Evolutionary conservation across 2,797 vertebrate species (phyloP).

Genomic region (Rhinichthys osculus): DNA sequence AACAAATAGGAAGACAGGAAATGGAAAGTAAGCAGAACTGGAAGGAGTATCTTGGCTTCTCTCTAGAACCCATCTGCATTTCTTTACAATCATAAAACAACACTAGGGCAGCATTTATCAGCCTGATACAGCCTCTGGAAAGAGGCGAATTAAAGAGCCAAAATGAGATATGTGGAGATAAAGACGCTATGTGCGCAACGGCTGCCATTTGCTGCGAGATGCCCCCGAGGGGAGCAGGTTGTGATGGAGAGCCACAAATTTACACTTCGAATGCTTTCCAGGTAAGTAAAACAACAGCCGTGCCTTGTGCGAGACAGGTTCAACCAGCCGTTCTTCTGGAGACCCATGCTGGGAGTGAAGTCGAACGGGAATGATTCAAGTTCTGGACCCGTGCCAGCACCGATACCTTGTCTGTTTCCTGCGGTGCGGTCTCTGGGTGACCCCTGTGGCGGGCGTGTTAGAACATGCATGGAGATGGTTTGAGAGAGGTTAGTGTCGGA

Average conservation of each 20-base stretch:
- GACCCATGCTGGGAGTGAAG: slow-evolving; percentile 19
- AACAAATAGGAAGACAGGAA: slow-evolving; percentile 26
- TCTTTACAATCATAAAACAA: slow-evolving; percentile 50
- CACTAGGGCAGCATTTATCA: slow-evolving; percentile 41
- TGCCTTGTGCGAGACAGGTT: slow-evolving; percentile 38
- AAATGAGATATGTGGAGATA: slow-evolving; percentile 56
- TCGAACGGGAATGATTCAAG: slow-evolving; percentile 37
- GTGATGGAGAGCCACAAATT: slow-evolving; percentile 46
- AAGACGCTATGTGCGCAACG: slow-evolving; percentile 43
- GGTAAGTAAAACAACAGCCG: slow-evolving; percentile 43
- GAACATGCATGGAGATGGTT: slow-evolving; percentile 31
- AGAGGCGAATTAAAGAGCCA: slow-evolving; percentile 58
- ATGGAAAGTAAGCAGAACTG: slow-evolving; percentile 53
- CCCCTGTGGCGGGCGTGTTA: slow-evolving; percentile 32
- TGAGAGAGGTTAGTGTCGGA: slow-evolving; percentile 2
- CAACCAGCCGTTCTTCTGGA: slow-evolving; percentile 24
- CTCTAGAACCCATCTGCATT: slow-evolving; percentile 37
- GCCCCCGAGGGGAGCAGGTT: slow-evolving; percentile 38
- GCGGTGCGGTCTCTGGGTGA: slow-evolving; percentile 21
- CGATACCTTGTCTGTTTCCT: slow-evolving; percentile 12
- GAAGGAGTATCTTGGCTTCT: slow-evolving; percentile 45
- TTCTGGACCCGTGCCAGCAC: slow-evolving; percentile 30
- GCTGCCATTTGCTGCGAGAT: slow-evolving; percentile 32
- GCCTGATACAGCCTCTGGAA: slow-evolving; percentile 50
- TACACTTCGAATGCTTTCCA: slow-evolving; percentile 33